Evolutionary conservation across 2,888 invertebrate species (phyloP), one percentile per base, ranked within the genome.

Genomic region (Choristoneura rosaceana): DNA sequence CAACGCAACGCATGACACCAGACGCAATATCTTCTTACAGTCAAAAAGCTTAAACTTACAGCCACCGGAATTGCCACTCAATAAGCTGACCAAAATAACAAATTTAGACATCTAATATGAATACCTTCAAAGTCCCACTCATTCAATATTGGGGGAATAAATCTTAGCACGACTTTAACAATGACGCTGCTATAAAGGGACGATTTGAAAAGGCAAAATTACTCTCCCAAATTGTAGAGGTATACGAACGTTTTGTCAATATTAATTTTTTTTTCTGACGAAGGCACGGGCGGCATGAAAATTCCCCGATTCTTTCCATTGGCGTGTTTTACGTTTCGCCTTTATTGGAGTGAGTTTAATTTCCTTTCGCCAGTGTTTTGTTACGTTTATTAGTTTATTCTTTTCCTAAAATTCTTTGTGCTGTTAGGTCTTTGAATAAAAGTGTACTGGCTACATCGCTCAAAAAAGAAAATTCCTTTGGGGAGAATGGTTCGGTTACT

Each of bases 181-280:
- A 83, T 82, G 70, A 77, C 52, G 34, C 76, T 79, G 78, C 79
- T 78, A 82, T 75, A 81, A 82, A 80, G 71, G 74, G 74, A 66
- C 74, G 71, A 75, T 76, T 80, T 82, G 77, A 82, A 81, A 83
- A 80, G 80, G 77, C 78, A 79, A 83, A 84, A 87, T 85, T 85
- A 82, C 85, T 85, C 80, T 78, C 76, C 77, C 79, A 85, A 85
- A 86, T 87, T 87, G 83, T 79, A 79, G 81, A 77, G 78, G 76
- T 79, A 79, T 80, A 83, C 83, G 41, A 59, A 76, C 82, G 81
- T 83, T 82, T 84, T 82, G 85, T 83, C 84, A 84, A 86, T 86
- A 86, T 86, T 84, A 84, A 83, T 82, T 75, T 76, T 78, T 77
- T 74, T 38, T 38, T 38, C 25, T 62, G 47, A 63, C 64, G 38